Conservation (phyloP, 2,797 vertebrate genomes). For the Chaetodon trifasciatus region DNA sequence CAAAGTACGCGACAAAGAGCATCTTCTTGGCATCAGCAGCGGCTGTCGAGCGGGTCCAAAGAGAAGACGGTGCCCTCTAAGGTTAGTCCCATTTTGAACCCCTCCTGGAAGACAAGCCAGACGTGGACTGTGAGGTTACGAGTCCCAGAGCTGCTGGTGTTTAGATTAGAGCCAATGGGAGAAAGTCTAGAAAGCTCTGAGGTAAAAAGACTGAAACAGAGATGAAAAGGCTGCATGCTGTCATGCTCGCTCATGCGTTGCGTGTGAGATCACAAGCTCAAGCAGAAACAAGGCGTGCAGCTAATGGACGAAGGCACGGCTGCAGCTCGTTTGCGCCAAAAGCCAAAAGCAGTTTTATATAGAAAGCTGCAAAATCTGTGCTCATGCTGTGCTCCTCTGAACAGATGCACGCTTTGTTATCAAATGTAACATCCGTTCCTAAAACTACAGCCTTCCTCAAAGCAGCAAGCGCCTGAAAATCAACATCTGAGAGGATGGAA, state of each 20-base stretch:
- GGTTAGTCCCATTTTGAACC: constrained; percentile 99
- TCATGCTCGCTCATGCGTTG: constrained; percentile 31
- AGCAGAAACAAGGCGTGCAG: constrained; percentile 21
- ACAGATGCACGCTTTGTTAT: background rate
- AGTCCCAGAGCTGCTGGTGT: background rate
- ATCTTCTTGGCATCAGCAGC: constrained; percentile 91
- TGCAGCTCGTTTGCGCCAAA: background rate
- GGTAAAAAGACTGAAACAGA: background rate
- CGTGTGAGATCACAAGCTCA: background rate
- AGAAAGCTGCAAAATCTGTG: background rate
- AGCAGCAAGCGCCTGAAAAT: constrained; percentile 4
- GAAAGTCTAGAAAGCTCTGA: background rate
- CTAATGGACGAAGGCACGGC: background rate
- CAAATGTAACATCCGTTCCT: background rate
- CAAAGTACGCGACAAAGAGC: constrained; percentile 71
- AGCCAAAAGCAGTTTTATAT: background rate
- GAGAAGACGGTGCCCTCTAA: constrained; percentile 98
- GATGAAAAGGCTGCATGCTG: background rate
- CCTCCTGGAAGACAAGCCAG: constrained; percentile 91
- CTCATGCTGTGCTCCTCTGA: background rate
- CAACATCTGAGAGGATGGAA: background rate
- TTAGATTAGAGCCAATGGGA: background rate
- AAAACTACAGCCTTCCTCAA: background rate
- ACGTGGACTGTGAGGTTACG: background rate
- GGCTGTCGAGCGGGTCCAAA: constrained; percentile 94